Conservation (phyloP, 2,113 vertebrate genomes). For the Rhinolophus ferrumequinum region DNA sequence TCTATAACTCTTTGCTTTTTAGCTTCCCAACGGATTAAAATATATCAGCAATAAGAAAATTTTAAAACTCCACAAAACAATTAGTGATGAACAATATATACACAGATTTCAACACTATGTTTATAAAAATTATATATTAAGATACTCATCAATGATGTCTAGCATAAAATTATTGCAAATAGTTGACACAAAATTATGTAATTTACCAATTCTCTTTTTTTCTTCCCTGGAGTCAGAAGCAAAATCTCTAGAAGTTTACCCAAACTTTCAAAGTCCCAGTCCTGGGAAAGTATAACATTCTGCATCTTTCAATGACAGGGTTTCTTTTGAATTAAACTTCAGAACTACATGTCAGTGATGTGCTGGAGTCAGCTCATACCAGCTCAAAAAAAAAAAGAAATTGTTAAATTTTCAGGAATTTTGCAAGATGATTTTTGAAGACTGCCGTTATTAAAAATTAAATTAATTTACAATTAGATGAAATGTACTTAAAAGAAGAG, state of each 20-base stretch:
- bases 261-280: background rate
- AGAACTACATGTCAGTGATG: background rate
- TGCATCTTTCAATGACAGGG: background rate
- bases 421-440: background rate
- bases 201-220: background rate
- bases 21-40: fast-evolving
- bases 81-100: background rate
- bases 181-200: background rate
- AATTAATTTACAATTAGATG: background rate
- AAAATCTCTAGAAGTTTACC: background rate
- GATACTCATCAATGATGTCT: background rate
- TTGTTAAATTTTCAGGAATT: background rate
- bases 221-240: background rate
- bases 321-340: background rate
- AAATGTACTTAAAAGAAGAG: background rate
- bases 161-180: background rate
- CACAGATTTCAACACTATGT: background rate
- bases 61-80: background rate
- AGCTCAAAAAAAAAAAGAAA: background rate
- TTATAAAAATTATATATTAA: background rate
- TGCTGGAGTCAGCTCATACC: background rate
- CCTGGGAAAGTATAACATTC: background rate
- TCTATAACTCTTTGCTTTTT: background rate
- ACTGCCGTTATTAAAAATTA: background rate
- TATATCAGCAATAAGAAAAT: background rate